A percentile compares a stretch with the other conserved stretches of the same genome.
Conservation (phyloP, 1,140 invertebrate genomes). For the Amphibalanus amphitrite region DNA sequence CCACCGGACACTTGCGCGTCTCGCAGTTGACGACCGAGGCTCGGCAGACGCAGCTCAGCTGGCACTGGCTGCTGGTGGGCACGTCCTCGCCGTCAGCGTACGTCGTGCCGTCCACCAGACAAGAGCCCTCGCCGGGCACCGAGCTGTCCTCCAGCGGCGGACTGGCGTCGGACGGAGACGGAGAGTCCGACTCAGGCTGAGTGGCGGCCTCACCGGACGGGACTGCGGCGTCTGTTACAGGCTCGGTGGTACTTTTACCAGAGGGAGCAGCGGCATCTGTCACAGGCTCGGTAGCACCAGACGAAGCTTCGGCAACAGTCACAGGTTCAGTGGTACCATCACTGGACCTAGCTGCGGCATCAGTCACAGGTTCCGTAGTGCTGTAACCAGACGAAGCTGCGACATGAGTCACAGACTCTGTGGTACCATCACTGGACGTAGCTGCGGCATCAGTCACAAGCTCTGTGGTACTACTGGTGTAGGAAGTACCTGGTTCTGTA, state of each 20-base stretch:
- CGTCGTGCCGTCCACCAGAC: conserved; percentile 43
- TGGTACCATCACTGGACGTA: background rate
- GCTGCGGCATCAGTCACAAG: too few species aligned
- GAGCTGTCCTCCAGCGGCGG: background rate
- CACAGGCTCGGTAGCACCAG: background rate
- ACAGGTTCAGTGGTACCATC: background rate
- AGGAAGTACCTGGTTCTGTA: background rate
- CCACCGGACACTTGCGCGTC: conserved; percentile 45
- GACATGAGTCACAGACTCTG: background rate
- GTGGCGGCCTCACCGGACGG: background rate
- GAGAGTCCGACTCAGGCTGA: background rate
- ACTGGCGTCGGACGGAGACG: background rate
- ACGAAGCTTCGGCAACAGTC: background rate
- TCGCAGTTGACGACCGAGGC: conserved; percentile 73
- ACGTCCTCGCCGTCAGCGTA: conserved; percentile 54
- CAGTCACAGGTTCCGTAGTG: background rate
- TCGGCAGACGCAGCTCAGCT: conserved; percentile 54
- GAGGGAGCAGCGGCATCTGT: background rate
- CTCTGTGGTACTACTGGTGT: background rate
- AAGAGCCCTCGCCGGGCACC: conserved; percentile 20
- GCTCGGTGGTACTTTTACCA: background rate
- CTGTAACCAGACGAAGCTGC: background rate
- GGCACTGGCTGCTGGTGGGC: conserved; percentile 50
- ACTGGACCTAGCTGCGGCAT: background rate
- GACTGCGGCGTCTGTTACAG: background rate